A percentile compares a stretch with the other conserved stretches of the same genome.
These are phyloP conservation scores for Elymnias hypermnestra DNA, from an alignment of 1,140 invertebrate species.

Conservation along the genomic window DNA sequence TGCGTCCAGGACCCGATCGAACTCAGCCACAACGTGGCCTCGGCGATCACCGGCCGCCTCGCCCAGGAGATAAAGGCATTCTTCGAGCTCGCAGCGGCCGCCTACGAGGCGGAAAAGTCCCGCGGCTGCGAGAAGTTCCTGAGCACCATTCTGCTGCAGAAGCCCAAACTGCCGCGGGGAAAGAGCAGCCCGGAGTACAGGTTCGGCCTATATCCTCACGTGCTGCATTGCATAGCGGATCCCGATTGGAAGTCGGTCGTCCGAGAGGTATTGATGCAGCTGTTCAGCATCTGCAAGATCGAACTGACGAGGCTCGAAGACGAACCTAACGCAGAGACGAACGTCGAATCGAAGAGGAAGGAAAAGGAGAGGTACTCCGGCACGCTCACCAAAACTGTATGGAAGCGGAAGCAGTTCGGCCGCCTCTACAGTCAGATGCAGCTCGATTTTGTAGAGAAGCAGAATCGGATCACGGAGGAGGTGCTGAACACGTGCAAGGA, in stretches of 20 bases:
- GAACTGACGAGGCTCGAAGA: slow-evolving; percentile 30
- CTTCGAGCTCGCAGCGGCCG: slow-evolving; percentile 39
- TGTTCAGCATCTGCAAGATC: slow-evolving; percentile 43
- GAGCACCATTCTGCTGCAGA: slow-evolving; percentile 32
- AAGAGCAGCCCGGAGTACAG: slow-evolving; percentile 30
- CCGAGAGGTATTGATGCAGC: slow-evolving; percentile 17
- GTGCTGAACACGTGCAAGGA: slow-evolving; percentile 26
- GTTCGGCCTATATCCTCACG: slow-evolving; percentile 27
- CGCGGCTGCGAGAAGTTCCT: slow-evolving; percentile 30
- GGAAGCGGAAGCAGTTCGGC: slow-evolving; percentile 39
- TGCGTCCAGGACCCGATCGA: slow-evolving; percentile 76
- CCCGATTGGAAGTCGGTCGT: slow-evolving; percentile 40
- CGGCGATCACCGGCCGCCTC: slow-evolving; percentile 31
- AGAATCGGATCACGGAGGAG: slow-evolving; percentile 37
- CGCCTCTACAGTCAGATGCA: slow-evolving; percentile 17
- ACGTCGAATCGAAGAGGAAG: too few relatives aligned
- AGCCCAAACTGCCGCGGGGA: slow-evolving; percentile 24
- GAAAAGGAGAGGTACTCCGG: slow-evolving; percentile 35
- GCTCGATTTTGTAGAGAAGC: slow-evolving; percentile 28
- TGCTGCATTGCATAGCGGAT: slow-evolving; percentile 22
- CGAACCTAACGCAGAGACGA: slow-evolving; percentile 15
- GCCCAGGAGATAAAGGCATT: slow-evolving; percentile 29
- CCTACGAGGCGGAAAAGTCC: slow-evolving; percentile 33
- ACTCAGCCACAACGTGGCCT: slow-evolving; percentile 69
- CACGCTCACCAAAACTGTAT: slow-evolving; percentile 32